A percentile compares a stretch with the other conserved stretches of the same genome.
Evolutionary conservation across 2,888 invertebrate genomes (phyloP).

Genomic region (Epinotia bilunana): DNA sequence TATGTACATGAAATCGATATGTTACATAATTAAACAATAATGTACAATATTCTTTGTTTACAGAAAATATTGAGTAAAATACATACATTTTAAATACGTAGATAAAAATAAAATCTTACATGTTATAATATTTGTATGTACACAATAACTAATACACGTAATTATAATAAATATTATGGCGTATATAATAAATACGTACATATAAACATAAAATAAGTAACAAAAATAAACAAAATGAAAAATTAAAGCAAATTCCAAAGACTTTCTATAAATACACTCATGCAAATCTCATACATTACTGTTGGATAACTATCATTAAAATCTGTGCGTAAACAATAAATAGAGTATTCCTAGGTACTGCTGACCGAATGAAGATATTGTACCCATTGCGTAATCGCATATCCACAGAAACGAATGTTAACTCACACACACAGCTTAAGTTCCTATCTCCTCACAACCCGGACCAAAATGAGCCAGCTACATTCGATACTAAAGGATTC

Average conservation of each 20-base stretch:
- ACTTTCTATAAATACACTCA: conserved; percentile 57
- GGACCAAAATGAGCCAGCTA: conserved; percentile 25
- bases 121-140: conserved; percentile 21
- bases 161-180: conserved; percentile 30
- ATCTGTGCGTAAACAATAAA: conserved; percentile 41
- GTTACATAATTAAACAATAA: conserved; percentile 42
- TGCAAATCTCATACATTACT: conserved; percentile 40
- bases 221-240: conserved; percentile 48
- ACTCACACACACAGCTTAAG: neutral
- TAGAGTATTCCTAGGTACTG: conserved; percentile 72
- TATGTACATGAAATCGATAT: conserved; percentile 51
- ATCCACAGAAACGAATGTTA: conserved; percentile 30
- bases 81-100: conserved; percentile 48
- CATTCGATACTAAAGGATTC: conserved; percentile 34
- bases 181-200: conserved; percentile 27
- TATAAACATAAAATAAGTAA: conserved; percentile 9
- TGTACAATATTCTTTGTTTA: conserved; percentile 5
- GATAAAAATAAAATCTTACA: conserved; percentile 48
- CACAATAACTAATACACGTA: conserved; percentile 18
- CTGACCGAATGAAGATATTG: conserved; percentile 53
- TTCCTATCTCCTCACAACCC: conserved; percentile 1
- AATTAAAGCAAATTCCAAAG: conserved; percentile 81
- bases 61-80: conserved; percentile 4
- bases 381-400: conserved; percentile 31
- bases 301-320: conserved; percentile 45